Evolutionary conservation across 2,888 invertebrate species (phyloP), one percentile per base, ranked within the genome.

Genomic region (Ferrisia virgata): DNA sequence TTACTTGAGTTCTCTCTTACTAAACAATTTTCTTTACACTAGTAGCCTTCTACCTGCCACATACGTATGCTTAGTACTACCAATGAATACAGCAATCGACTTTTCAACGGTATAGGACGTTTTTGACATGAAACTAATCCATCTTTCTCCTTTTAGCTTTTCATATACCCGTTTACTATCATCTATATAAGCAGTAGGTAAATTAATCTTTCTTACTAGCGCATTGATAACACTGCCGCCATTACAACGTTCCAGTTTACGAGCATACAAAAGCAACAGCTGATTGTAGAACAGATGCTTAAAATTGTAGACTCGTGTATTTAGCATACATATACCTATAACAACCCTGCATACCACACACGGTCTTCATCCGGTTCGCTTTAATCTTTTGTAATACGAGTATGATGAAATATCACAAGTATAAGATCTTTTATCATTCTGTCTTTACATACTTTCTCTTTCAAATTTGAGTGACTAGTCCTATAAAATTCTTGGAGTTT

Each of bases 71-170:
- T n/a, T n/a, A n/a, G n/a, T n/a, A n/a, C n/a, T n/a, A n/a, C n/a
- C n/a, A n/a, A 31, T 8, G 72, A 72, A 64, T 72, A 33, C 72
- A 72, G 33, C 33, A 72, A 72, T 72, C 72, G 72, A 72, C 72
- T 72, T 72, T 72, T 72, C 72, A 72, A 72, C n/a, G 72, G 33
- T 33, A n/a, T 36, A 6, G 33, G 33, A 72, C 72, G 33, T 36
- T 72, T 72, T 72, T 72, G 72, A 72, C 72, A 33, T 33, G 6
- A 72, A 72, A 72, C 72, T 72, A 33, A 72, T 72, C 72, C 33
- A 72, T 72, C 72, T 72, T 72, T 72, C 33, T 72, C 72, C 72
- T 72, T 72, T 72, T 33, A 72, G 72, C 72, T 72, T 72, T 72
- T 72, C 72, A 72, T 33, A 72, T 64, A 33, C 72, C n/a, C 33